Base-by-base conservation (phyloP, 2,113 vertebrate genomes). In the Ceuthmochares aereus region DNA sequence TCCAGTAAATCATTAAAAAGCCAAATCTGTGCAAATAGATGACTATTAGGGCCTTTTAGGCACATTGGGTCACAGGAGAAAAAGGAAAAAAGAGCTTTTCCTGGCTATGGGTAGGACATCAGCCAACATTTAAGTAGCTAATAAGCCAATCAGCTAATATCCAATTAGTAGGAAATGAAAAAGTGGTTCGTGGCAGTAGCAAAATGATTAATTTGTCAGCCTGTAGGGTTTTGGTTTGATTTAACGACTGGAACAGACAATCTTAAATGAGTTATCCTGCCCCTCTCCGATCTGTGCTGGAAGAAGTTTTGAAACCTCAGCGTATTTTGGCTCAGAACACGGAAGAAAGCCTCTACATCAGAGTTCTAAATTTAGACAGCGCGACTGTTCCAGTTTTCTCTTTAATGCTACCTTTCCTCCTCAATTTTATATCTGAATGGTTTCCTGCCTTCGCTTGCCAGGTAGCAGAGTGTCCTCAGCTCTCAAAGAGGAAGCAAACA, bases 191-290 rank as follows among this genome's bases (percentile, higher is more conserved):
- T 70, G 84, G 82, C 78, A 87, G 87, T 8, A 83, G 55, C 74
- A 93, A 89, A 87, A 69, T 10, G 15, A 67, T 94, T 90, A 69
- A 93, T 76, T 80, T 86, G 80, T 52, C 81, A 83, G 67, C 75
- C 78, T 74, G 55, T 7, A 36, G 75, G 87, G 70, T 7, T 87
- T 89, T 87, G 75, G 85, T 94, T 87, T 51, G 42, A 74, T 73
- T 81, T 47, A 49, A 69, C 64, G 40, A 66, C 79, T 49, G 76
- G 58, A 86, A 49, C 12, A 77, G 83, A 74, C 55, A 83, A 52
- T 23, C 37, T 55, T 84, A 49, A 74, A 52, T 12, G 78, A 60
- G 59, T 88, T 87, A 18, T 26, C 84, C 75, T 51, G 51, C 55
- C 55, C 66, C 62, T 69, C n/a, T 43, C 90, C 58, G 27, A 40